Percentiles rank a stretch among this genome's conserved stretches.
Evolutionary conservation across 1,140 invertebrate genomes (phyloP).

Genomic region (Muscidifurax raptorellus): DNA sequence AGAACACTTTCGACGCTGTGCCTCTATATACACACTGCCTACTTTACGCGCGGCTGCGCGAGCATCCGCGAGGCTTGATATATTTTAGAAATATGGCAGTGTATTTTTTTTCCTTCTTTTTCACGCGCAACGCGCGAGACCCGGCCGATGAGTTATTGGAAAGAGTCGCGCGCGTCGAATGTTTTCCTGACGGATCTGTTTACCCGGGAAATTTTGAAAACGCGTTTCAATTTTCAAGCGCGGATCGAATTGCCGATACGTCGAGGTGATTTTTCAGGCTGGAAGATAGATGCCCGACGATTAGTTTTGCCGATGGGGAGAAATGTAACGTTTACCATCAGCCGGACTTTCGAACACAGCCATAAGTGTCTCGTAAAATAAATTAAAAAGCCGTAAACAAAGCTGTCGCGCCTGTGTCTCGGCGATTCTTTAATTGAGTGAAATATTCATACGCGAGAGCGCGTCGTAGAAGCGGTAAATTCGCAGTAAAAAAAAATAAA

Average conservation of each 20-base stretch:
- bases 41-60: slow-evolving; percentile 23
- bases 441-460: slow-evolving; percentile 31
- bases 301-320: background rate
- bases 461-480: slow-evolving; percentile 31
- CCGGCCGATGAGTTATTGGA: background rate
- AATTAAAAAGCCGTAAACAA: background rate
- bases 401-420: background rate
- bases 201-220: background rate
- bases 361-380: too few species aligned
- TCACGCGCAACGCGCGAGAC: too few species aligned
- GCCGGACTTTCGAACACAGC: too few species aligned
- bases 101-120: background rate
- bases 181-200: background rate
- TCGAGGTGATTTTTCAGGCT: too few species aligned
- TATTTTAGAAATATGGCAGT: background rate
- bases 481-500: slow-evolving; percentile 40
- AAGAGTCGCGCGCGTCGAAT: background rate
- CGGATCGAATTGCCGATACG: too few species aligned
- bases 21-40: background rate
- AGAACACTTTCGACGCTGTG: slow-evolving; percentile 56
- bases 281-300: background rate
- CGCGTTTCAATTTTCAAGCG: too few species aligned
- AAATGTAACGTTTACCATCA: background rate
- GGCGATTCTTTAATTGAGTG: slow-evolving; percentile 11
- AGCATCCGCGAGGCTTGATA: background rate